Conservation (phyloP, 2,797 vertebrate genomes). For the Hoplostethus atlanticus region DNA sequence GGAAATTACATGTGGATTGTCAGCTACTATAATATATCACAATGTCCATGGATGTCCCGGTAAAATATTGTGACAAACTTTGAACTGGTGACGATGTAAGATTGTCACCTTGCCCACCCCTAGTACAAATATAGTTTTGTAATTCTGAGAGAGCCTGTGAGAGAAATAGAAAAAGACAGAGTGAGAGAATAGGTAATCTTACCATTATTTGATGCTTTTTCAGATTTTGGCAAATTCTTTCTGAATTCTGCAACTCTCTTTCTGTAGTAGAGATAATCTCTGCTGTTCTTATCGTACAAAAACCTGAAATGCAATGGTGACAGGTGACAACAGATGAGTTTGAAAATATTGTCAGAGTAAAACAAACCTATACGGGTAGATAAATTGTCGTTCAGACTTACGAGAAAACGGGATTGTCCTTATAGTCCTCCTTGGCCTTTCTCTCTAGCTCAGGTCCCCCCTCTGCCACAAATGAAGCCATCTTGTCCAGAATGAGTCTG, state of each 20-base stretch:
- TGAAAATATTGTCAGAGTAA: not conserved
- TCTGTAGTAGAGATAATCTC: constrained; percentile 96
- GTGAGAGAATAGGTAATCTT: constrained; percentile 38
- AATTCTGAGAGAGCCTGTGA: not conserved
- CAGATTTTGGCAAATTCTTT: constrained; percentile 80
- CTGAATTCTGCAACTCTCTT: constrained; percentile 92
- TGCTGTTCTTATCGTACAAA: constrained; percentile 93
- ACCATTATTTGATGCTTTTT: constrained; percentile 72
- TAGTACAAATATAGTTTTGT: not conserved
- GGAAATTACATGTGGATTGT: not conserved
- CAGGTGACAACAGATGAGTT: not conserved
- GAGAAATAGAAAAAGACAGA: constrained; percentile 9
- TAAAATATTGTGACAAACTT: not conserved
- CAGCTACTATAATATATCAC: not conserved
- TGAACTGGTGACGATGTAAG: not conserved
- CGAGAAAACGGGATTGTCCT: constrained; percentile 94
- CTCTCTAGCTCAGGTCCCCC: constrained; percentile 94
- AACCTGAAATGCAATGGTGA: constrained; percentile 83
- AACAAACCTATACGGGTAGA: not conserved
- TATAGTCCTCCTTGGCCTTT: constrained; percentile 95
- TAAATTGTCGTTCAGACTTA: constrained; percentile 75
- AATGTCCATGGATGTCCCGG: not conserved
- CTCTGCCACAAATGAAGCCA: constrained; percentile 97
- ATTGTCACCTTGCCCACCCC: not conserved
- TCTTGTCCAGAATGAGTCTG: constrained; percentile 94